phyloP scores from a whole-genome alignment of 2,797 vertebrate genomes.

The Gouania willdenowi region DNA sequence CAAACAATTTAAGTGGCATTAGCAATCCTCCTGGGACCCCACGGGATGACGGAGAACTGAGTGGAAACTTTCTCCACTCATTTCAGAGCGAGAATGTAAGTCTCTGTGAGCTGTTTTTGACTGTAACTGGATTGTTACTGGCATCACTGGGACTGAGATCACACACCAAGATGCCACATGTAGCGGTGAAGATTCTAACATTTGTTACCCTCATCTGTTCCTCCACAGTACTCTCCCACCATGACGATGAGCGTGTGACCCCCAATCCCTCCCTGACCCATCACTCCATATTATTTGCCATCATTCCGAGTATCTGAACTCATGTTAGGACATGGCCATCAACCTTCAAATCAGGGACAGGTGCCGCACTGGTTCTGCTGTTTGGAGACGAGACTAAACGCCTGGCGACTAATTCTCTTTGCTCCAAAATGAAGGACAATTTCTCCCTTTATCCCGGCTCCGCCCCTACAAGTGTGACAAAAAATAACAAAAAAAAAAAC shows the following conservation, averaged over 20 bases:
- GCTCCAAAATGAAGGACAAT: conserved; percentile 88
- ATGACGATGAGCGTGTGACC: conserved; percentile 99
- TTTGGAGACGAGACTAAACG: conserved; percentile 56
- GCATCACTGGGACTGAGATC: conserved; percentile 15
- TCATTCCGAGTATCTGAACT: conserved; percentile 81
- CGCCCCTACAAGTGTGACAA: conserved; percentile 71
- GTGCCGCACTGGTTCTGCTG: conserved; percentile 84
- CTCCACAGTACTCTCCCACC: conserved; percentile 93
- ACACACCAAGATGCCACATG: too few relatives aligned
- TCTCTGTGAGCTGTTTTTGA: conserved; percentile 2
- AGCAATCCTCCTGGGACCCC: conserved; percentile 98
- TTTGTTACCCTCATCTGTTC: too few relatives aligned
- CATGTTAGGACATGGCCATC: conserved; percentile 70
- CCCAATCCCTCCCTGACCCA: conserved; percentile 22
- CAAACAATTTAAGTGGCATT: conserved; percentile 99
- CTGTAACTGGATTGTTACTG: background rate
- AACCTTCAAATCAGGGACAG: conserved; percentile 83
- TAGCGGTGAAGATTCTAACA: too few relatives aligned
- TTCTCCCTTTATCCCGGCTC: conserved; percentile 57
- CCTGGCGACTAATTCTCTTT: conserved; percentile 85
- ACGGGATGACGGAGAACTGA: conserved; percentile 93
- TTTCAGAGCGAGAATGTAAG: conserved; percentile 99
- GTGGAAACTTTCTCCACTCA: conserved; percentile 98
- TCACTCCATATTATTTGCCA: conserved; percentile 75
- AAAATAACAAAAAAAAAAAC: too few relatives aligned